Evolutionary conservation across 2,888 invertebrate genomes (phyloP).

Genomic region (Melinopterus prodromus): DNA sequence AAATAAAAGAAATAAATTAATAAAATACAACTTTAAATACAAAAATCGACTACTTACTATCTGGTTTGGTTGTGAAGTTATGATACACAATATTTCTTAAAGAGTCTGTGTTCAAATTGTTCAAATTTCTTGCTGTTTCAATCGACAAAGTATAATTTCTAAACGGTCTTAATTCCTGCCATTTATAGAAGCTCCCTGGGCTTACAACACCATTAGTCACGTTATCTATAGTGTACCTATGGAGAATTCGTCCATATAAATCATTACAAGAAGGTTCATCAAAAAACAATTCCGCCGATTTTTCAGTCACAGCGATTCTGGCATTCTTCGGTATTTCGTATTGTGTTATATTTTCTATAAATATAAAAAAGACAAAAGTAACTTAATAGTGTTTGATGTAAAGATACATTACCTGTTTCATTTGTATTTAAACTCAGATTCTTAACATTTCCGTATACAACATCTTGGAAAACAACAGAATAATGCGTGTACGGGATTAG

Average conservation of each 20-base stretch:
- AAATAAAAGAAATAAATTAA: slow-evolving; percentile 39
- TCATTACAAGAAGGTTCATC: slow-evolving; percentile 48
- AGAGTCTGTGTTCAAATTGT: slow-evolving; percentile 34
- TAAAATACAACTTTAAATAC: slow-evolving; percentile 5
- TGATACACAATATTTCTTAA: slow-evolving; percentile 38
- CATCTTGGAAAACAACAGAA: slow-evolving; percentile 51
- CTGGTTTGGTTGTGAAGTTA: slow-evolving; percentile 52
- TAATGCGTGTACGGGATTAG: slow-evolving; percentile 54
- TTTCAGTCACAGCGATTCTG: slow-evolving; percentile 12
- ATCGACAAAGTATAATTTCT: slow-evolving; percentile 51
- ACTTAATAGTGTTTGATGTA: not conserved
- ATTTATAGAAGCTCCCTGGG: slow-evolving; percentile 45
- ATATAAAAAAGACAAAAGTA: slow-evolving; percentile 6
- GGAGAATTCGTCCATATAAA: slow-evolving; percentile 50
- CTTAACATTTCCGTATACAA: slow-evolving; percentile 50
- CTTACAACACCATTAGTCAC: slow-evolving; percentile 42
- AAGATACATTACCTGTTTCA: slow-evolving; percentile 49
- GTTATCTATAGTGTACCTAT: slow-evolving; percentile 46
- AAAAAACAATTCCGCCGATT: slow-evolving; percentile 21
- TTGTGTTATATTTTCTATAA: slow-evolving; percentile 49
- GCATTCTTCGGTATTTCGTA: slow-evolving; percentile 50
- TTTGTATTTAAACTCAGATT: slow-evolving; percentile 46
- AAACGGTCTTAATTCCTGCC: slow-evolving; percentile 49
- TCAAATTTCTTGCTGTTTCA: slow-evolving; percentile 41
- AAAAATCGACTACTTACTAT: slow-evolving; percentile 45